Evolutionary conservation across 1,140 invertebrate genomes (phyloP).

Genomic region (Riptortus pedestris): DNA sequence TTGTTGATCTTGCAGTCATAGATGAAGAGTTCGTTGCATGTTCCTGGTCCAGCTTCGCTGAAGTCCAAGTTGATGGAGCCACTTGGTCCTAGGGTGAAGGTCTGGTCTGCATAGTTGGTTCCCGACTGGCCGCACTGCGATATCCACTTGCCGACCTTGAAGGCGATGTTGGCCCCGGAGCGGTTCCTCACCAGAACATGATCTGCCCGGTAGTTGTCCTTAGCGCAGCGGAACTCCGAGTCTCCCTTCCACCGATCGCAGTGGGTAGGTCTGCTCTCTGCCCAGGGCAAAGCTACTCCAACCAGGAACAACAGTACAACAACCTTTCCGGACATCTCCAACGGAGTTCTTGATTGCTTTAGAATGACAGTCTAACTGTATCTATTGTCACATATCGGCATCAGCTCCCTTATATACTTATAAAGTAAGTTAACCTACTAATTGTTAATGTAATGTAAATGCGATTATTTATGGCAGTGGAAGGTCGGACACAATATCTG

Average conservation of each 20-base stretch:
- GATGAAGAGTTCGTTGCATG: not conserved
- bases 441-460: no score
- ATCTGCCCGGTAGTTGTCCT: not conserved
- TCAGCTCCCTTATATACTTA: no score
- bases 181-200: not conserved
- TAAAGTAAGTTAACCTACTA: no score
- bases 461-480: no score
- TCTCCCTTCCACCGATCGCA: not conserved
- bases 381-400: no score
- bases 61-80: not conserved
- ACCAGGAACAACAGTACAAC: not conserved
- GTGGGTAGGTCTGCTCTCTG: not conserved
- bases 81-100: not conserved
- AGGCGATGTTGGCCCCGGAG: not conserved
- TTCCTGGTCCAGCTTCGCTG: not conserved
- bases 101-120: not conserved
- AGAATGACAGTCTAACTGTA: no score
- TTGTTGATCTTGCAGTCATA: not conserved
- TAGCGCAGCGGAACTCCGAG: not conserved
- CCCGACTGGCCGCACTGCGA: not conserved
- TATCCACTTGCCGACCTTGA: not conserved
- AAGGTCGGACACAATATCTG: no score
- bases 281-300: not conserved
- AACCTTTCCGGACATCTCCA: not conserved
- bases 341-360: no score